Evolutionary conservation across 2,113 vertebrate species (phyloP).

Genomic region (Plecturocebus donacophilus): DNA sequence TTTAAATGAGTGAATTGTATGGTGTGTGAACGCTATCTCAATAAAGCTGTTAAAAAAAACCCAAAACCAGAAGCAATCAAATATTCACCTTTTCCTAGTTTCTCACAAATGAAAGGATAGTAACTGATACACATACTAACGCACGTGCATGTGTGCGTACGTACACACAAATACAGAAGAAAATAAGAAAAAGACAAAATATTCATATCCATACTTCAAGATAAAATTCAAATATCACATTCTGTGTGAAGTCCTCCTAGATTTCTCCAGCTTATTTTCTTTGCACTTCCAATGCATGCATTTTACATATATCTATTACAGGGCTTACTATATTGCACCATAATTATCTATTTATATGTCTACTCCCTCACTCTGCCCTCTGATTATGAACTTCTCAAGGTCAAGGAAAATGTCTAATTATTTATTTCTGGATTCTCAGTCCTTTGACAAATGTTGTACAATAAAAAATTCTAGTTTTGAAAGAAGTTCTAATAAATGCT

Average conservation of each 20-base stretch:
- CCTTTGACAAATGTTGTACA: background rate
- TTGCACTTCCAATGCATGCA: background rate
- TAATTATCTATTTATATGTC: slow-evolving; percentile 13
- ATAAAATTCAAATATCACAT: slow-evolving; percentile 16
- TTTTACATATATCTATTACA: slow-evolving; percentile 6
- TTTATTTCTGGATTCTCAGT: background rate
- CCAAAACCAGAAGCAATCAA: background rate
- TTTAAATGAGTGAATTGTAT: background rate
- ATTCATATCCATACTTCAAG: background rate
- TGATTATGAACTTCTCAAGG: slow-evolving; percentile 40
- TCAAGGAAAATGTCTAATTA: background rate
- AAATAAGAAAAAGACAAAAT: slow-evolving; percentile 18
- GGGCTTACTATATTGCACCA: background rate
- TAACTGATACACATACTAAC: background rate
- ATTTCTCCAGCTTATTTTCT: slow-evolving; percentile 27
- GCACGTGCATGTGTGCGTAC: too few relatives aligned
- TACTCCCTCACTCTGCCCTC: background rate
- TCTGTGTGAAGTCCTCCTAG: background rate
- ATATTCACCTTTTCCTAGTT: background rate
- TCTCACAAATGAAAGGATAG: background rate
- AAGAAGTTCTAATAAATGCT: background rate
- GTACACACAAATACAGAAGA: background rate
- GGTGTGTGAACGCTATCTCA: background rate
- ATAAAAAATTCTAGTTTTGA: background rate
- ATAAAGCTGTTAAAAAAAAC: background rate